These are phyloP conservation scores for Siphamia tubifer DNA, from an alignment of 2,113 vertebrate species.

Conservation along the genomic window DNA sequence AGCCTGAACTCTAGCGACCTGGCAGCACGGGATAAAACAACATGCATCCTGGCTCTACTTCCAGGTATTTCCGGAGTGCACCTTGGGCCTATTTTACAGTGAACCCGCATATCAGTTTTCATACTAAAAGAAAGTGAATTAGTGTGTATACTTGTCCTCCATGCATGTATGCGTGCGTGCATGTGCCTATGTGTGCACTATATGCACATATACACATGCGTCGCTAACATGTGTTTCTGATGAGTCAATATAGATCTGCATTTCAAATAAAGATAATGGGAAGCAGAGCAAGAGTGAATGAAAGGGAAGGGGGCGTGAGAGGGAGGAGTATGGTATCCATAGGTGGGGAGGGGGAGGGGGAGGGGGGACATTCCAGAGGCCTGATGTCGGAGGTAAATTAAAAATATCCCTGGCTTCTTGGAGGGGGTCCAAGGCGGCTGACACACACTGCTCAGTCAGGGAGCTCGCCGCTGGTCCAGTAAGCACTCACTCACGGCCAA, in stretches of 20 bases:
- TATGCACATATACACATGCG: constrained; percentile 27
- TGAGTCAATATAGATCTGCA: constrained; percentile 79
- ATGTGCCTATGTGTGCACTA: background rate
- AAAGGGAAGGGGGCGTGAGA: constrained; percentile 41
- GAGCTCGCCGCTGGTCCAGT: constrained; percentile 66
- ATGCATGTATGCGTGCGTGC: constrained; percentile 21
- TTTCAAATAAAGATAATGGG: constrained; percentile 80
- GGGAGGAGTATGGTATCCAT: constrained; percentile 50
- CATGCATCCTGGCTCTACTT: constrained; percentile 48
- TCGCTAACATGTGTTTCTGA: constrained; percentile 74
- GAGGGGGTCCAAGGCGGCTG: constrained; percentile 66
- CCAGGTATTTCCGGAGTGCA: constrained; percentile 74
- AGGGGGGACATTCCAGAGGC: constrained; percentile 67
- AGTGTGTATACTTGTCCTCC: constrained; percentile 27
- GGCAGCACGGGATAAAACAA: constrained; percentile 60
- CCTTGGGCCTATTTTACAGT: constrained; percentile 69
- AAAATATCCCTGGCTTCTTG: constrained; percentile 74
- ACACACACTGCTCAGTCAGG: constrained; percentile 68
- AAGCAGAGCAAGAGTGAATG: constrained; percentile 69
- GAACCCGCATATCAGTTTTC: constrained; percentile 65
- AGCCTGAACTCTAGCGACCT: constrained; percentile 63
- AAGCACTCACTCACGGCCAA: constrained; percentile 71
- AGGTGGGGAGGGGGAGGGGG: constrained; percentile 42
- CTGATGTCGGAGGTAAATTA: constrained; percentile 76
- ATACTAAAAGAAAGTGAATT: constrained; percentile 58